Percentiles rank a stretch among this genome's conserved stretches.
Conservation (phyloP, 2,888 invertebrate genomes). For the Nomada fabriciana region DNA sequence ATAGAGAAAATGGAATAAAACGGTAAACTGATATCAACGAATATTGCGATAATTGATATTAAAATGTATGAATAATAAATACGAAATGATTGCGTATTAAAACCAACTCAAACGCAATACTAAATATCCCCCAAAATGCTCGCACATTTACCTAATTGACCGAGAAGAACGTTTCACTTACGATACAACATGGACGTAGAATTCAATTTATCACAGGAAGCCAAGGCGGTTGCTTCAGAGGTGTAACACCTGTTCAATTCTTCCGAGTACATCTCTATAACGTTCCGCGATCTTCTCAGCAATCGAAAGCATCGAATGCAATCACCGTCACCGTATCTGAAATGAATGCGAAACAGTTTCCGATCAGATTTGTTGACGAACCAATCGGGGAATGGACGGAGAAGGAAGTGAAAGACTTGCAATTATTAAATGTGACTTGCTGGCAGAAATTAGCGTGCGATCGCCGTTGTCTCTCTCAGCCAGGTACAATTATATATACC, state of each 20-base stretch:
- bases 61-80: too few relatives aligned
- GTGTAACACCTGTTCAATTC: conserved; percentile 88
- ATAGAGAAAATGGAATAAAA: too few relatives aligned
- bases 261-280: conserved; percentile 87
- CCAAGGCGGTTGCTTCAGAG: conserved; percentile 86
- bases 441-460: background rate
- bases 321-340: conserved; percentile 86
- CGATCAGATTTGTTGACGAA: background rate
- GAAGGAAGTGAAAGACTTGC: background rate
- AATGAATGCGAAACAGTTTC: background rate
- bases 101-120: too few relatives aligned
- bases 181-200: conserved; percentile 86
- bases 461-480: background rate
- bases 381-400: background rate
- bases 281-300: conserved; percentile 86
- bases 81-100: too few relatives aligned
- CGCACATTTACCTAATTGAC: background rate
- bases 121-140: too few relatives aligned
- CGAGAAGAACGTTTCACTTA: conserved; percentile 82
- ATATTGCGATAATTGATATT: too few relatives aligned
- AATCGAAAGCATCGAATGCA: conserved; percentile 88
- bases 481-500: conserved; percentile 11
- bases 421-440: background rate
- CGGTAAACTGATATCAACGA: too few relatives aligned
- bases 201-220: conserved; percentile 85